Evolutionary conservation across 2,113 vertebrate species (phyloP), one percentile per base, ranked within the genome.

Genomic region (Hemichromis elongatus): DNA sequence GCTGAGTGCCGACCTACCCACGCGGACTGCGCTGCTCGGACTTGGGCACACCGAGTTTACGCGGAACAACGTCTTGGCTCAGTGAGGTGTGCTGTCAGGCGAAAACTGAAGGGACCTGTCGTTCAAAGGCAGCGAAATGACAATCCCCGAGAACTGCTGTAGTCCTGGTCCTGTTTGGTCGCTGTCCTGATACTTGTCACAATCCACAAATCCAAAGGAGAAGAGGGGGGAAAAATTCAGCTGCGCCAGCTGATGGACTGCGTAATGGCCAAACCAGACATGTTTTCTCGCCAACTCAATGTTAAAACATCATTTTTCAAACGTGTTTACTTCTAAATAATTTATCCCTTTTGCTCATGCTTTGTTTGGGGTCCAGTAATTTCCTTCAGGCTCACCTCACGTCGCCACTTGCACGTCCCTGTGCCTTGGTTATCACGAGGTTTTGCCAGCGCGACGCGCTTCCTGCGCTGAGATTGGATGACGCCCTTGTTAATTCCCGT

Each of bases 381-480:
- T 96, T 96, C 95, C 94, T 94, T 85, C 95, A 92, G 96, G 95
- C 96, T 97, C 91, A 86, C 90, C 96, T 97, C 97, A 95, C 96
- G 95, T 96, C 93, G 96, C 96, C 96, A 96, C 95, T 96, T 97
- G 96, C 96, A 94, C 96, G 96, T 97, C 97, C 96, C 97, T 97
- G 96, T 97, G 97, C 96, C 95, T 94, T 94, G 93, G 95, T 96
- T 92, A 89, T 93, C 92, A 88, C 82, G 75, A 89, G 93, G 83
- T 88, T 87, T 95, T 95, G 90, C 91, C 82, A 91, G 96, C 97
- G 97, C 97, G 55, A 96, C 96, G 96, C 96, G 96, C 97, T 96
- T 96, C 97, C 89, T 96, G 97, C 96, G 96, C 98, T 97, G 97
- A 97, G 96, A 98, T 98, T 98, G 97, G 95, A 95, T 95, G 97